phyloP scores from a whole-genome alignment of 64 coral and sea anemone genomes.

The Montipora efflorescens region DNA sequence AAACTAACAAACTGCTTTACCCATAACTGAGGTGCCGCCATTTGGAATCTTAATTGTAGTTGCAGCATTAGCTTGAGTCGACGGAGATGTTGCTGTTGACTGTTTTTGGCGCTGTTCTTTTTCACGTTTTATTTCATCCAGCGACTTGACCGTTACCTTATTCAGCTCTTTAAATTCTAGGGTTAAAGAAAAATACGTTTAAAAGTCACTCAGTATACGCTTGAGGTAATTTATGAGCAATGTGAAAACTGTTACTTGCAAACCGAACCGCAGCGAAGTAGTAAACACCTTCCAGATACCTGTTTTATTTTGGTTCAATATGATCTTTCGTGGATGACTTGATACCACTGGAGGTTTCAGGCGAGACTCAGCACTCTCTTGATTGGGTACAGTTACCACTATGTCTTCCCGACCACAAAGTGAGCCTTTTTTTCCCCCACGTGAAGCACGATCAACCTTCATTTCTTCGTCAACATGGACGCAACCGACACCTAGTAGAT shows the following conservation, averaged over 20 bases:
- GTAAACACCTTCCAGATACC: not conserved
- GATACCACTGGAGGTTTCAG: conserved; percentile 13
- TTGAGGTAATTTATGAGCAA: not conserved
- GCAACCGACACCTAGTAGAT: not conserved
- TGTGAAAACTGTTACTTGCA: not conserved
- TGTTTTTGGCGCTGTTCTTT: conserved; percentile 28
- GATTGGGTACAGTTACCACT: conserved; percentile 26
- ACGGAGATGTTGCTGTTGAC: not conserved
- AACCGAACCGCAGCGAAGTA: not conserved
- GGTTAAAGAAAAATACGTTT: not conserved
- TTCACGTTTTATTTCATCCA: conserved; percentile 76
- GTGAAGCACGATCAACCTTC: not conserved
- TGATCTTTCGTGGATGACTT: conserved; percentile 12
- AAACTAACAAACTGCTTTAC: not conserved
- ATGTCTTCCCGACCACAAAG: not conserved
- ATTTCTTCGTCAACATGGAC: not conserved
- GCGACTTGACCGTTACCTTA: conserved; percentile 66
- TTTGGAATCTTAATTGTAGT: not conserved
- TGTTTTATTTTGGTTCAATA: conserved; percentile 33
- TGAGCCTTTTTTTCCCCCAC: not conserved
- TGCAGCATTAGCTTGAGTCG: not conserved
- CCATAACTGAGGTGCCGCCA: not conserved
- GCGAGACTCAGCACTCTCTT: not conserved
- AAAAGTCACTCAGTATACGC: not conserved
- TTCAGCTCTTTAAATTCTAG: conserved; percentile 45